A percentile compares a stretch with the other conserved stretches of the same genome.
Evolutionary conservation across 2,888 invertebrate genomes (phyloP).

Genomic region (Pogonocherus hispidulus): DNA sequence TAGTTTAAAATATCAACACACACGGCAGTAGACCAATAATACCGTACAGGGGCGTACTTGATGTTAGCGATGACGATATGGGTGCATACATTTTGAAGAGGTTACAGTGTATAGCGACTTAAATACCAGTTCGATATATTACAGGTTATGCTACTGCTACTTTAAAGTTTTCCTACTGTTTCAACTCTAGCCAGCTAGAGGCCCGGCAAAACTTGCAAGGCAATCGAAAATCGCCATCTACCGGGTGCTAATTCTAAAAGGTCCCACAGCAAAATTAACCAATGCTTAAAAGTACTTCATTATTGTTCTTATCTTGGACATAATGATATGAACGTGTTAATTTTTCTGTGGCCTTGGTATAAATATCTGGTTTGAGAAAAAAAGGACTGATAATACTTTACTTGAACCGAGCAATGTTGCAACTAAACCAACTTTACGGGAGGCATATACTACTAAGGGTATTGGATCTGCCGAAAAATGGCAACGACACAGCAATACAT

Average conservation of each 20-base stretch:
- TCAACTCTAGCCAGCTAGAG: constrained; percentile 42
- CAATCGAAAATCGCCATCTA: constrained; percentile 31
- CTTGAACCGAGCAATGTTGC: constrained; percentile 56
- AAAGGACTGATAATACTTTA: constrained; percentile 40
- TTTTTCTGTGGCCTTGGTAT: constrained; percentile 33
- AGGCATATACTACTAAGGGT: constrained; percentile 55
- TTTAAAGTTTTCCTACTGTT: constrained; percentile 42
- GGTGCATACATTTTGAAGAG: constrained; percentile 35
- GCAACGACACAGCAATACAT: constrained; percentile 42
- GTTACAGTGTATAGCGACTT: constrained; percentile 29
- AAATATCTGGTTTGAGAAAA: constrained; percentile 1
- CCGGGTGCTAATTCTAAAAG: constrained; percentile 20
- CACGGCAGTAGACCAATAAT: constrained; percentile 64
- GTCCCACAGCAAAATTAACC: constrained; percentile 26
- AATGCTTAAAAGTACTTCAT: background rate
- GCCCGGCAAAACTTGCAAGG: constrained; percentile 40
- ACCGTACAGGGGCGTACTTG: constrained; percentile 35
- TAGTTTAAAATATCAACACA: constrained; percentile 65
- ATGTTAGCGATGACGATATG: constrained; percentile 39
- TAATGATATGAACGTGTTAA: constrained; percentile 7
- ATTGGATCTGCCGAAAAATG: constrained; percentile 37
- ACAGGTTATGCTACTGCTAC: constrained; percentile 48
- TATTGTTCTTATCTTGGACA: background rate
- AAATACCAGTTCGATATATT: constrained; percentile 42
- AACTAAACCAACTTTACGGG: constrained; percentile 63